A percentile compares a stretch with the other conserved stretches of the same genome.
phyloP scores from a whole-genome alignment of 2,888 invertebrate species.

The Margaritifera margaritifera region DNA sequence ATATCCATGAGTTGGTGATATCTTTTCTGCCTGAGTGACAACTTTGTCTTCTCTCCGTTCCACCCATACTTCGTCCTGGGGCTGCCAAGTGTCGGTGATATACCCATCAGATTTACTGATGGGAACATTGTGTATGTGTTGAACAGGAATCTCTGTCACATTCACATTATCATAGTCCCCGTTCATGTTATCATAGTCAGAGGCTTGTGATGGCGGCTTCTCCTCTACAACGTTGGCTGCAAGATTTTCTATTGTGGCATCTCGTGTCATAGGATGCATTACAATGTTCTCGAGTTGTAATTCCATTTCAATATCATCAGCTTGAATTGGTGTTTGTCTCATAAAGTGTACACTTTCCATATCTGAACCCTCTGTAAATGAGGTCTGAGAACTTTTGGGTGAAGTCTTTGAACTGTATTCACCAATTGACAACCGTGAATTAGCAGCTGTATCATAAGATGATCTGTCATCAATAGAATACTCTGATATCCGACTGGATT shows the following conservation, averaged over 20 bases:
- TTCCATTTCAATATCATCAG: slow-evolving; percentile 34
- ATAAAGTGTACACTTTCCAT: slow-evolving; percentile 48
- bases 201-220: slow-evolving; percentile 54
- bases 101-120: slow-evolving; percentile 49
- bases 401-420: slow-evolving; percentile 60
- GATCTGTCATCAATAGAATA: slow-evolving; percentile 60
- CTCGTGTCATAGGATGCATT: slow-evolving; percentile 34
- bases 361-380: slow-evolving; percentile 65
- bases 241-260: slow-evolving; percentile 48
- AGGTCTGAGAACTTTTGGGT: slow-evolving; percentile 66
- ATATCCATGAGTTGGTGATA: too few species aligned
- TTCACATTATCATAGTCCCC: slow-evolving; percentile 27
- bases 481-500: slow-evolving; percentile 56
- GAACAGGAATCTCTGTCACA: slow-evolving; percentile 25
- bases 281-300: slow-evolving; percentile 26
- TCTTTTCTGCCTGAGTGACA: too few species aligned
- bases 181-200: slow-evolving; percentile 64
- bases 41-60: slow-evolving; percentile 14
- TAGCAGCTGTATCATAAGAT: slow-evolving; percentile 67
- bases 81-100: slow-evolving; percentile 24
- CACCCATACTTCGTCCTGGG: slow-evolving; percentile 20
- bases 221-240: slow-evolving; percentile 30
- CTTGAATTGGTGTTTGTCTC: slow-evolving; percentile 34
- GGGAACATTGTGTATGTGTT: slow-evolving; percentile 17
- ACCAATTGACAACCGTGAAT: slow-evolving; percentile 59